Conservation (phyloP, 2,113 vertebrate species). For the Irena cyanogastra region DNA sequence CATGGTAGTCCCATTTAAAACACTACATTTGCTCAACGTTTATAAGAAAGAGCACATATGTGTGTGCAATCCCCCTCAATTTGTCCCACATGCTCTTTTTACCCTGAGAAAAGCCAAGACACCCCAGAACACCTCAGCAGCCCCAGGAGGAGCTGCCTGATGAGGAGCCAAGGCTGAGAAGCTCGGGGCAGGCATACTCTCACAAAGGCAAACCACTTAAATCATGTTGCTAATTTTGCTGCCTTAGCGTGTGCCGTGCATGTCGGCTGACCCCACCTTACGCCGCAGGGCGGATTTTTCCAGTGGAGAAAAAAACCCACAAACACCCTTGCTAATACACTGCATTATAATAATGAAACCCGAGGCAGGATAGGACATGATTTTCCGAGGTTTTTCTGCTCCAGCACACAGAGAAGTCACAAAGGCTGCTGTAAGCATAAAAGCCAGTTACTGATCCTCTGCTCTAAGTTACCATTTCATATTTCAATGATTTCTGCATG, state of each 20-base stretch:
- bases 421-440: background rate
- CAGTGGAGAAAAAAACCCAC: background rate
- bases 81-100: rapidly evolving
- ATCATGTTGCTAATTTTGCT: conserved; percentile 20
- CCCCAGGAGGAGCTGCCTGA: rapidly evolving
- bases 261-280: background rate
- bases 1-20: background rate
- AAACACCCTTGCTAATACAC: background rate
- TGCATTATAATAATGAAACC: background rate
- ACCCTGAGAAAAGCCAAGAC: background rate
- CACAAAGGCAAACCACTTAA: background rate
- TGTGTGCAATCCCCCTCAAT: rapidly evolving
- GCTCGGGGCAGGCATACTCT: background rate
- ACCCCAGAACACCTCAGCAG: background rate
- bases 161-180: background rate
- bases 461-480: background rate
- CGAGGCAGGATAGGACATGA: background rate
- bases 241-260: background rate
- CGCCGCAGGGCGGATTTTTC: background rate
- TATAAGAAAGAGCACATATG: rapidly evolving
- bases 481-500: background rate
- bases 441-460: background rate
- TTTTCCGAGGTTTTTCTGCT: background rate
- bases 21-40: background rate
- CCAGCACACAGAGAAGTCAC: background rate